Evolutionary conservation across 2,797 vertebrate genomes (phyloP).

Genomic region (Tokudaia tokunoshimensis): DNA sequence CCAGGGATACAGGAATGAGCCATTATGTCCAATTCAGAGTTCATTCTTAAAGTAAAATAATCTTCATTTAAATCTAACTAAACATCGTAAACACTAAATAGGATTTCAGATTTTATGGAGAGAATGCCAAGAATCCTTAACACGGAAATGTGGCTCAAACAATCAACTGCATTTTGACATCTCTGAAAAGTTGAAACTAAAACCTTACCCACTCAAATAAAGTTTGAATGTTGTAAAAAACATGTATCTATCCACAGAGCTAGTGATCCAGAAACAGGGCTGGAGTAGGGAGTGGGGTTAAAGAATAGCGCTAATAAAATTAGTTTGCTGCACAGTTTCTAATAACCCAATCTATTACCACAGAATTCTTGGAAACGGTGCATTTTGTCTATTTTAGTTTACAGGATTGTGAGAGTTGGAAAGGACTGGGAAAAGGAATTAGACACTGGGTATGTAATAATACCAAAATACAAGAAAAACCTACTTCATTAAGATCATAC

Average conservation of each 20-base stretch:
- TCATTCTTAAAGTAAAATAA: constrained; percentile 43
- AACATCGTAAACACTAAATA: not conserved
- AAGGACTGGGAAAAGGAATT: constrained; percentile 81
- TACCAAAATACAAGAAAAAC: constrained; percentile 91
- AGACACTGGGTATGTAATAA: constrained; percentile 93
- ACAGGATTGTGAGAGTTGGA: constrained; percentile 23
- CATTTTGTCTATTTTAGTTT: constrained; percentile 70
- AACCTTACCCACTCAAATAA: not conserved
- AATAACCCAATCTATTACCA: constrained; percentile 77
- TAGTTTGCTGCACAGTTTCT: constrained; percentile 86
- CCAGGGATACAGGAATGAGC: not conserved
- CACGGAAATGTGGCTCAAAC: constrained; percentile 24
- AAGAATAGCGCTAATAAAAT: constrained; percentile 31
- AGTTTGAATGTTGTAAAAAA: constrained; percentile 51
- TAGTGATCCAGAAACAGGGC: constrained; percentile 22
- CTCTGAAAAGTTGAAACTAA: constrained; percentile 34
- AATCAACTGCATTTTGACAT: constrained; percentile 12
- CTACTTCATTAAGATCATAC: constrained; percentile 94
- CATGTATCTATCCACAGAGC: constrained; percentile 31
- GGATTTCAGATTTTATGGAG: constrained; percentile 55
- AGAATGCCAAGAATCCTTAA: constrained; percentile 38
- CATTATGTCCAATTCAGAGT: not conserved
- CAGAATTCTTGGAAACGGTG: constrained; percentile 78
- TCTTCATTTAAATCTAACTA: constrained; percentile 4
- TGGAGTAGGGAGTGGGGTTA: not conserved